Percentiles rank a stretch among this genome's conserved stretches.
Conservation (phyloP, 2,797 vertebrate species). For the Pyrocephalus nanus region DNA sequence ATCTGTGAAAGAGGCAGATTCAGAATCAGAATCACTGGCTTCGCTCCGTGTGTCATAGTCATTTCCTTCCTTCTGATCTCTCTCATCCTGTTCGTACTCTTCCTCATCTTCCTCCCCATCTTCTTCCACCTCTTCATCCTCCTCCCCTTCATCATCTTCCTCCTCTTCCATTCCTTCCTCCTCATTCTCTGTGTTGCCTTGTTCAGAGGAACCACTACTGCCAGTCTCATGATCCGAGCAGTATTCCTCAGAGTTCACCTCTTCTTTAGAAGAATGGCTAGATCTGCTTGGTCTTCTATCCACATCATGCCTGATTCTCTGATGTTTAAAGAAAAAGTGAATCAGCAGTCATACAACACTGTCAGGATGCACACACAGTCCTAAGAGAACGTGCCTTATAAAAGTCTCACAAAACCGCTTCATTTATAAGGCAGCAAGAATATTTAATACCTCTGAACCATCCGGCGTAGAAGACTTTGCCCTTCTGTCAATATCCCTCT, state of each 20-base stretch:
- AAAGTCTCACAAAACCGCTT: conserved; percentile 63
- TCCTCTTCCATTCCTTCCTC: conserved; percentile 86
- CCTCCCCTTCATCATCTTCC: conserved; percentile 82
- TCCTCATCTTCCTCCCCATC: conserved; percentile 87
- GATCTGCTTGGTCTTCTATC: conserved; percentile 83
- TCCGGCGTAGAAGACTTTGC: conserved; percentile 84
- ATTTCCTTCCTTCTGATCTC: conserved; percentile 89
- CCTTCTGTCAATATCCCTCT: conserved; percentile 85
- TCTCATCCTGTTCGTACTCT: conserved; percentile 90
- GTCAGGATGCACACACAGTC: conserved; percentile 65
- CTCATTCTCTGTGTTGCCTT: conserved; percentile 82
- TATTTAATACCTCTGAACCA: conserved; percentile 82
- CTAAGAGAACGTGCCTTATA: conserved; percentile 48
- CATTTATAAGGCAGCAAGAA: conserved; percentile 72
- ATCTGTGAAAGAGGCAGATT: conserved; percentile 92
- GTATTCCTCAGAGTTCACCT: conserved; percentile 90
- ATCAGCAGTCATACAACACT: conserved; percentile 72
- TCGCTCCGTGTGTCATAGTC: conserved; percentile 97
- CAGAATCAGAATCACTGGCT: conserved; percentile 94
- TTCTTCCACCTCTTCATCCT: conserved; percentile 81
- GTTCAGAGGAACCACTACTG: conserved; percentile 85
- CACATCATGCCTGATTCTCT: conserved; percentile 82
- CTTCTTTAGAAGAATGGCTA: conserved; percentile 88
- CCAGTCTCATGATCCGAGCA: conserved; percentile 84
- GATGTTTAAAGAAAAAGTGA: conserved; percentile 80